Conservation (phyloP, 2,888 invertebrate genomes). For the Rotaria magnacalcarata region DNA sequence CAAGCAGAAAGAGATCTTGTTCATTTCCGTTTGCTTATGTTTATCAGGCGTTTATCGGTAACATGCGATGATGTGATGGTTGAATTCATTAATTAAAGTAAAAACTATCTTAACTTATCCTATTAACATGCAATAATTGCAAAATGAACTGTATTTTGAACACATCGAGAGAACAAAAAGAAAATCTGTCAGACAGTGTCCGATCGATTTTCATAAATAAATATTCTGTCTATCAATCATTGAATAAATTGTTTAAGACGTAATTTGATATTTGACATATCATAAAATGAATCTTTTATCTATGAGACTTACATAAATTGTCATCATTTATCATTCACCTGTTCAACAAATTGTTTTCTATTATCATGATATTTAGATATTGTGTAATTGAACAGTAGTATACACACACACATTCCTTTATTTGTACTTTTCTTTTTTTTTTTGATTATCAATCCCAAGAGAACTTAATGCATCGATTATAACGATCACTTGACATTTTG, state of each 20-base stretch:
- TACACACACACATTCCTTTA: not conserved
- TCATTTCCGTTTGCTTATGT: not conserved
- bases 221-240: conserved; percentile 22
- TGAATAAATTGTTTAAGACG: not conserved
- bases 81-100: not conserved
- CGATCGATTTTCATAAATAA: conserved; percentile 11
- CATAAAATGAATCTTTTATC: not conserved
- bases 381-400: not conserved
- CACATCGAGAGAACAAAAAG: not conserved
- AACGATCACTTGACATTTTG: conserved; percentile 10
- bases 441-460: not conserved
- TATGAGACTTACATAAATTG: not conserved
- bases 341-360: not conserved
- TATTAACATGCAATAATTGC: not conserved
- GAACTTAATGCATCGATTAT: not conserved
- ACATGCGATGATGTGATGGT: not conserved
- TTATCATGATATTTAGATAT: not conserved
- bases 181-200: not conserved
- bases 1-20: not conserved
- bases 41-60: not conserved
- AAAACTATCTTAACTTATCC: not conserved
- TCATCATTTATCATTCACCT: not conserved
- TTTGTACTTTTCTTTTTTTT: not conserved
- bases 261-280: conserved; percentile 14
- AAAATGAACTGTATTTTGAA: too few species aligned